Percentiles rank a stretch among this genome's conserved stretches.
Evolutionary conservation across 2,888 invertebrate species (phyloP).

Genomic region (Xestia xanthographa): DNA sequence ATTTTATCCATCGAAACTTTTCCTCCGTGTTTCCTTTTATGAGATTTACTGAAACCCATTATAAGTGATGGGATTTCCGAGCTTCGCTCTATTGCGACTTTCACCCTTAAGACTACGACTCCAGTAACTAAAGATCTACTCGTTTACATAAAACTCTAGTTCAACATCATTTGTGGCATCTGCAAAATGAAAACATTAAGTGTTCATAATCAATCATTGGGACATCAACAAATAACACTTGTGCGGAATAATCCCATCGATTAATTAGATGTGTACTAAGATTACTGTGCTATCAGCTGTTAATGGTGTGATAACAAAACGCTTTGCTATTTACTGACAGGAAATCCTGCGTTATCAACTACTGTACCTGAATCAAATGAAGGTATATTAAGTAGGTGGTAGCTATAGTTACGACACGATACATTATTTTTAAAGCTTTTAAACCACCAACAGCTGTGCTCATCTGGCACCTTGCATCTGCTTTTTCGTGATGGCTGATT

Average conservation of each 20-base stretch:
- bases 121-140: background rate
- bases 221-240: conserved; percentile 65
- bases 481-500: conserved; percentile 5
- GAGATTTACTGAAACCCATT: conserved; percentile 5
- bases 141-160: conserved; percentile 4
- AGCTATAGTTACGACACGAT: background rate
- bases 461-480: background rate
- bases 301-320: conserved; percentile 70
- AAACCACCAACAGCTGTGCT: background rate
- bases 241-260: conserved; percentile 65
- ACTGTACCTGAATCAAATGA: conserved; percentile 37
- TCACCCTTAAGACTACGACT: background rate
- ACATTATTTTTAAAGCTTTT: conserved; percentile 2
- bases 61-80: background rate
- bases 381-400: conserved; percentile 33
- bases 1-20: conserved; percentile 15
- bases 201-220: conserved; percentile 66
- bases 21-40: background rate
- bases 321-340: conserved; percentile 60
- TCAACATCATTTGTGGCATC: conserved; percentile 48
- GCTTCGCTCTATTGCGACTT: background rate
- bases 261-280: conserved; percentile 67
- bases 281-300: conserved; percentile 64
- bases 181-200: conserved; percentile 54
- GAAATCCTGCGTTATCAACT: conserved; percentile 48